Evolutionary conservation across 2,113 vertebrate genomes (phyloP).

Genomic region (Ciconia boyciana): DNA sequence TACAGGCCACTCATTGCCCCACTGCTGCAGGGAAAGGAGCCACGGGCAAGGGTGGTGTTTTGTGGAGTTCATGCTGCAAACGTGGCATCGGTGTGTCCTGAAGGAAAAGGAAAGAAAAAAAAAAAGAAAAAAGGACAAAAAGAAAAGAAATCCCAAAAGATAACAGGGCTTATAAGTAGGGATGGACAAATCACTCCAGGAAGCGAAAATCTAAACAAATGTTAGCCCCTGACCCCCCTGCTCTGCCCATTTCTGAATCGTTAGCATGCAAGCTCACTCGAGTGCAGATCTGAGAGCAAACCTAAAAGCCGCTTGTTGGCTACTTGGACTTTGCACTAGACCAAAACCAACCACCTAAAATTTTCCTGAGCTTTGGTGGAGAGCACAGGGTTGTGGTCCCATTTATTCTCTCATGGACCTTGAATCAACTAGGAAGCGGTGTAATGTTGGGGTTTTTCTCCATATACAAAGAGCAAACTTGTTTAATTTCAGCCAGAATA

Average conservation of each 20-base stretch:
- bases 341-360: neutral
- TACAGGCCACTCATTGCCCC: neutral
- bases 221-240: neutral
- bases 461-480: neutral
- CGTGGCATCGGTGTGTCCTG: neutral
- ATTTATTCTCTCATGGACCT: neutral
- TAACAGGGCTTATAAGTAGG: neutral
- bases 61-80: neutral
- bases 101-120: neutral
- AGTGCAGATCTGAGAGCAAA: neutral
- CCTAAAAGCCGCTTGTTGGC: neutral
- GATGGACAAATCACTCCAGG: neutral
- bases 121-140: neutral
- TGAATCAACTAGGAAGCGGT: neutral
- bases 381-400: neutral
- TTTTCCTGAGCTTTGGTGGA: neutral
- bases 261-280: neutral
- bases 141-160: neutral
- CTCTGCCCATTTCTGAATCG: neutral
- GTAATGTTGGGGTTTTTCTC: accelerated
- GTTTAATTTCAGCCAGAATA: neutral
- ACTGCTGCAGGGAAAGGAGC: neutral
- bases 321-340: neutral
- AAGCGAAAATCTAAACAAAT: neutral
- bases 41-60: neutral